A percentile compares a stretch with the other conserved stretches of the same genome.
Evolutionary conservation across 2,113 vertebrate genomes (phyloP).

Genomic region (Calidris pygmaea): DNA sequence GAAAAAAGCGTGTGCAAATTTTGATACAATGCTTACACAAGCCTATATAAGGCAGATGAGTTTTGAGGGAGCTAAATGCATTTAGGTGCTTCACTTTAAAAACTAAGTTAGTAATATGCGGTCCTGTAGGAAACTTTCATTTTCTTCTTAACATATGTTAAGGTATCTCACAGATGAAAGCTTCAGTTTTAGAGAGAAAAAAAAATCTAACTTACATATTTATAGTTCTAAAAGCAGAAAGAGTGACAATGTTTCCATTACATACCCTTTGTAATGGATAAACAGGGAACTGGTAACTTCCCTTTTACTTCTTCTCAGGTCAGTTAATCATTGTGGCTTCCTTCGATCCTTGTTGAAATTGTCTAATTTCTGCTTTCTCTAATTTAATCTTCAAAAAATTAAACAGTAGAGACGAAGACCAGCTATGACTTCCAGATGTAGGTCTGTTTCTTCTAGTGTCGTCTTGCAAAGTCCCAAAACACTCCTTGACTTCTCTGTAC

Average conservation of each 20-base stretch:
- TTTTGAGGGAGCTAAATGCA: not conserved
- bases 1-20: not conserved
- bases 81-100: not conserved
- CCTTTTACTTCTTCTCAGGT: not conserved
- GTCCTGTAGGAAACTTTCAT: not conserved
- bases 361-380: not conserved
- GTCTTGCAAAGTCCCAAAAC: not conserved
- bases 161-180: not conserved
- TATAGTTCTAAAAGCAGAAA: not conserved
- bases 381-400: not conserved
- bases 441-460: not conserved
- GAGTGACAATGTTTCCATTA: not conserved
- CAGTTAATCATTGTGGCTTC: not conserved
- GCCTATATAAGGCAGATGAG: not conserved
- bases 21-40: not conserved
- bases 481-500: not conserved
- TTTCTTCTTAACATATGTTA: not conserved
- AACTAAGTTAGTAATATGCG: not conserved
- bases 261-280: not conserved
- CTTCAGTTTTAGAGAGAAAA: not conserved
- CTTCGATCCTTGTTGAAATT: not conserved
- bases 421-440: not conserved
- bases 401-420: not conserved
- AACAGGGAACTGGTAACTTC: not conserved
- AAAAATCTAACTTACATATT: not conserved